phyloP scores from a whole-genome alignment of 2,113 vertebrate species.

The Micromys minutus region DNA sequence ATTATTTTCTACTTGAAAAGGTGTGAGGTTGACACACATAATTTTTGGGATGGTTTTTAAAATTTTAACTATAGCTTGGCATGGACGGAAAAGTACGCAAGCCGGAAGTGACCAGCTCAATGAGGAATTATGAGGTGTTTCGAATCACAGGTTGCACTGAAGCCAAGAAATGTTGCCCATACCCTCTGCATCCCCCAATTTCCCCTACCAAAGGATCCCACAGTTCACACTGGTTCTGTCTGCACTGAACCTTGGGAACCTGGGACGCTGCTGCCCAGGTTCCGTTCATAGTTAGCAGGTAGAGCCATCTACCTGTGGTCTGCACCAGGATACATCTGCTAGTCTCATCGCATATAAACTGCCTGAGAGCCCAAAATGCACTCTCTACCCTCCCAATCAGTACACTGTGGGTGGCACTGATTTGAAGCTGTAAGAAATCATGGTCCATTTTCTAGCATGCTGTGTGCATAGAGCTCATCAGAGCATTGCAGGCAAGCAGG shows the following conservation, averaged over 20 bases:
- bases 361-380: background rate
- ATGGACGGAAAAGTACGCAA: background rate
- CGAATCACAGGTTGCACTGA: background rate
- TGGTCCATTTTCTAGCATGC: background rate
- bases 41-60: background rate
- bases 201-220: background rate
- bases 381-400: accelerated
- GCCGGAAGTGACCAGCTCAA: background rate
- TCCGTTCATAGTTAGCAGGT: background rate
- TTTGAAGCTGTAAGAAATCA: background rate
- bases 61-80: background rate
- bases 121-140: background rate
- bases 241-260: background rate
- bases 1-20: background rate
- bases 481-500: background rate
- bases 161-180: no score
- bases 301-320: accelerated
- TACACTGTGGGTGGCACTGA: no score
- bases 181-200: no score
- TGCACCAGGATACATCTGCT: accelerated
- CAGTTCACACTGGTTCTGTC: accelerated
- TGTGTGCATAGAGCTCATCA: background rate
- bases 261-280: no score
- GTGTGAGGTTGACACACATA: background rate
- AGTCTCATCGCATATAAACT: accelerated